Conservation (phyloP, 2,888 invertebrate genomes). For the Clanis bilineata region DNA sequence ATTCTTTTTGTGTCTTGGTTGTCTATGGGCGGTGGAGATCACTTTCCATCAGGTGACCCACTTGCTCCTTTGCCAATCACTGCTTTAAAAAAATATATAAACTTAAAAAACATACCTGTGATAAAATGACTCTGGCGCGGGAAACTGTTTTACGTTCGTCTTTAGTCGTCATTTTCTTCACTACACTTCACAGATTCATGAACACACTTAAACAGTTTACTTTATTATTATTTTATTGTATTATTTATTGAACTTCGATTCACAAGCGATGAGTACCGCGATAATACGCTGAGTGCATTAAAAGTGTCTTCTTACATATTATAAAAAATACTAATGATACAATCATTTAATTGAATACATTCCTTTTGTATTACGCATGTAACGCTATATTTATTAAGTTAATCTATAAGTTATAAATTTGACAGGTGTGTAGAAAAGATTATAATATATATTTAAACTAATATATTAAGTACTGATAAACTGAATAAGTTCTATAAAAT, state of each 20-base stretch:
- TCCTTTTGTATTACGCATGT: not conserved
- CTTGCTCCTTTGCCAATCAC: too few species aligned
- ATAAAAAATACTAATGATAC: not conserved
- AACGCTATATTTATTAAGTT: not conserved
- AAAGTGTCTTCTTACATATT: slow-evolving; percentile 10
- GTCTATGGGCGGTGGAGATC: too few species aligned
- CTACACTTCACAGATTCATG: not conserved
- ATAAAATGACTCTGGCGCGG: slow-evolving; percentile 19
- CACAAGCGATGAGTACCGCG: not conserved
- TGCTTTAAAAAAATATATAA: too few species aligned
- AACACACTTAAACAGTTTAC: not conserved
- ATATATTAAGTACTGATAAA: too few species aligned
- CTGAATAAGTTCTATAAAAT: too few species aligned
- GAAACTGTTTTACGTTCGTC: slow-evolving; percentile 16
- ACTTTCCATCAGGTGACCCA: too few species aligned
- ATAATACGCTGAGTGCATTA: not conserved
- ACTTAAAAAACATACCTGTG: slow-evolving; percentile 18
- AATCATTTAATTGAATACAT: not conserved
- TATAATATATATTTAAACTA: too few species aligned
- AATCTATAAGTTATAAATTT: not conserved
- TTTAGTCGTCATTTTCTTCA: slow-evolving; percentile 14
- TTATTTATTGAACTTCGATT: not conserved
- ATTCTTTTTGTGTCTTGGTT: too few species aligned
- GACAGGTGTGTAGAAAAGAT: not conserved
- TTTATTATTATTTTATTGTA: not conserved